phyloP scores from a whole-genome alignment of 2,888 invertebrate genomes.

The Erpobdella octoculata region DNA sequence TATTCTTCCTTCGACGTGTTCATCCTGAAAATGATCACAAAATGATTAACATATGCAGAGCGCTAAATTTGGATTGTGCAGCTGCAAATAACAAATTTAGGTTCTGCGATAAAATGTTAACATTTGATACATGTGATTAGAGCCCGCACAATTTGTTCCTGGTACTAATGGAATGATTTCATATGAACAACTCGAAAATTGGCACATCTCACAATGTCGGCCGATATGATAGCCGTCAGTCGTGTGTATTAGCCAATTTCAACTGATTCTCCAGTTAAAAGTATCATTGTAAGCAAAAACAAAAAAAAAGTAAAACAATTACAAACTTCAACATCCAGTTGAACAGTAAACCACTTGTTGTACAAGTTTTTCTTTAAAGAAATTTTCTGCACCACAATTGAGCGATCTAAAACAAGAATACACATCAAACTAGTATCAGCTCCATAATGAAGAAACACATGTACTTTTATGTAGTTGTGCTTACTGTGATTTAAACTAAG shows the following conservation, averaged over 20 bases:
- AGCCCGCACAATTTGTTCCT: too few relatives aligned
- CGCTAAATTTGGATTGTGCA: background rate
- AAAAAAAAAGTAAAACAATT: background rate
- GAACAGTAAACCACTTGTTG: constrained; percentile 22
- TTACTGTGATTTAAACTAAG: constrained; percentile 16
- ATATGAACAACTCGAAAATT: too few relatives aligned
- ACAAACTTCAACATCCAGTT: constrained; percentile 21
- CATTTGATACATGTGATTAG: too few relatives aligned
- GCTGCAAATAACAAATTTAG: too few relatives aligned
- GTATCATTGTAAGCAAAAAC: background rate
- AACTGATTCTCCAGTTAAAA: background rate
- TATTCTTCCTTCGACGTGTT: background rate
- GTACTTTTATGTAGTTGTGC: background rate
- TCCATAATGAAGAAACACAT: background rate
- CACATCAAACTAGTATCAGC: background rate
- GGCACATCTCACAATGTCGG: too few relatives aligned
- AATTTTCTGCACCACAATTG: background rate
- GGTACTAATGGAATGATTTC: too few relatives aligned
- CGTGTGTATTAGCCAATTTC: too few relatives aligned
- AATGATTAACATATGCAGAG: background rate
- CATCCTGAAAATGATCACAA: constrained; percentile 10
- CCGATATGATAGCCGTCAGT: too few relatives aligned
- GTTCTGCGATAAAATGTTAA: too few relatives aligned
- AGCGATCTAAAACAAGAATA: constrained; percentile 10
- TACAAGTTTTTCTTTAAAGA: background rate